Evolutionary conservation across 1,140 invertebrate species (phyloP), one percentile per base, ranked within the genome.

Genomic region (Euwallacea fornicatus): DNA sequence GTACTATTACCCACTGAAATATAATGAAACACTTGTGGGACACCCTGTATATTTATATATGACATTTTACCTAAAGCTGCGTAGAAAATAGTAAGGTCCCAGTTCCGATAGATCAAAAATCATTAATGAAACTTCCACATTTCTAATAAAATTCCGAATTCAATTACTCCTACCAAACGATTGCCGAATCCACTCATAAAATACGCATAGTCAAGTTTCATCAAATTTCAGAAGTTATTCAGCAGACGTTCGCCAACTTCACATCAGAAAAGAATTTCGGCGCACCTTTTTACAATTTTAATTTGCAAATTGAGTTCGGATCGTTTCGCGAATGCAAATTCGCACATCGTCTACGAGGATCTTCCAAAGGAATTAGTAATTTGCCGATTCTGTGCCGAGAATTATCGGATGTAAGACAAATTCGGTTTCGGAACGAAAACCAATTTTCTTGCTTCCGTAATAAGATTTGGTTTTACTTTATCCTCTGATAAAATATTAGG

Each of bases 301-400:
- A 50, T 50, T 50, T 50, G 46, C 46, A 50, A 50, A 50, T 50
- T 50, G 46, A 50, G 46, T 50, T 50, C 46, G 46, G 13, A 50
- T 50, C 46, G 46, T 10, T 50, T 11, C 46, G 46, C 46, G 46
- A 50, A 50, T 50, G 46, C 46, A 50, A 50, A 50, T 50, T 13
- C 46, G 46, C 21, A 13, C 46, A 50, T 11, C 46, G 46, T 50
- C 46, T 50, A 11, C 13, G 9, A 33, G 46, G 13, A 11, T 13
- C 46, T 13, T 10, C 46, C 9, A 50, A 50, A 1, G 46, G 46
- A 50, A 50, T 50, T 50, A 50, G 46, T 50, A 50, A 50, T 50
- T 50, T 50, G 46, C 46, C 46, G 9, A 50, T 50, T 50, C 46
- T 13, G 46, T 50, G 46, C 46, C 13, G 46, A 13, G 46, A 50